These are phyloP conservation scores for Pomacea canaliculata DNA, from an alignment of 2,888 invertebrate genomes.

Conservation along the genomic window DNA sequence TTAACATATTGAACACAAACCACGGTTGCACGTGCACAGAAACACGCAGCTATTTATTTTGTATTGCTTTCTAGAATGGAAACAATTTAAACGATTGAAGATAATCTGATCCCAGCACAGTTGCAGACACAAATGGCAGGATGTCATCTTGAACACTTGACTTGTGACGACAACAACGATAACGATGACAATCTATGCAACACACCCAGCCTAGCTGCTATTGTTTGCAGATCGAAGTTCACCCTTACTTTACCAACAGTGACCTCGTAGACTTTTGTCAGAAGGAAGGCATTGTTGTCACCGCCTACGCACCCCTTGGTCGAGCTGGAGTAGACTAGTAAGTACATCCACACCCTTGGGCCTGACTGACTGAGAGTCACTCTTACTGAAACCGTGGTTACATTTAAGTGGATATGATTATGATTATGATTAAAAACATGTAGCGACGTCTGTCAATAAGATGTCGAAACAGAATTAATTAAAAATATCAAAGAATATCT, in stretches of 20 bases:
- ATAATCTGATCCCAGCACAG: too few species aligned
- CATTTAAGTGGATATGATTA: not conserved
- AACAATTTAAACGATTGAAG: too few species aligned
- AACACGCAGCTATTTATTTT: too few species aligned
- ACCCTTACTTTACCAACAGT: conserved; percentile 10
- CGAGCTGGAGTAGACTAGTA: not conserved
- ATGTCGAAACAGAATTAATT: not conserved
- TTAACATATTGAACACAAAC: too few species aligned
- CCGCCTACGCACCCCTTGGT: conserved; percentile 13
- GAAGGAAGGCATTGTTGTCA: conserved; percentile 11
- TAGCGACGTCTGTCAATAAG: not conserved
- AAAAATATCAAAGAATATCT: too few species aligned
- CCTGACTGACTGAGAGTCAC: not conserved
- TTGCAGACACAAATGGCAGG: too few species aligned
- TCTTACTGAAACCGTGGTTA: not conserved
- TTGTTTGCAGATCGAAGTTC: conserved; percentile 11
- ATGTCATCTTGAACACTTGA: too few species aligned
- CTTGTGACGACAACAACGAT: too few species aligned
- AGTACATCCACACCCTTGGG: conserved; percentile 4
- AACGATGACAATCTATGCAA: too few species aligned
- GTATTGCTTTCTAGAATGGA: too few species aligned
- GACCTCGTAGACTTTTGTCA: conserved; percentile 13
- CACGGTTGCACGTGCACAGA: too few species aligned
- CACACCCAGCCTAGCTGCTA: too few species aligned
- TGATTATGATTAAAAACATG: not conserved